Conservation (phyloP, 2,113 vertebrate genomes). For the Peromyscus maniculatus region DNA sequence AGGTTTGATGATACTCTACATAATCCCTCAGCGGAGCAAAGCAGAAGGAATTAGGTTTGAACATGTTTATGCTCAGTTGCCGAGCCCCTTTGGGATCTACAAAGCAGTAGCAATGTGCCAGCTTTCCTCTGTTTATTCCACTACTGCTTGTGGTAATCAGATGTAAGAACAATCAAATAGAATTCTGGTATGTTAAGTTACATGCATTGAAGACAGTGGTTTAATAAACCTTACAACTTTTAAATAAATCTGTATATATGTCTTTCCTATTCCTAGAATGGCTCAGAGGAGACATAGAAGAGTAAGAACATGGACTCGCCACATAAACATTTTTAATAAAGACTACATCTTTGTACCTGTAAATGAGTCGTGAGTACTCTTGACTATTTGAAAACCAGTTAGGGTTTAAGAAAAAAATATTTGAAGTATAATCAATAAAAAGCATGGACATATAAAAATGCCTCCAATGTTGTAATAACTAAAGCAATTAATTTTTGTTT, state of each 20-base stretch:
- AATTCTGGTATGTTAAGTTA: conserved; percentile 49
- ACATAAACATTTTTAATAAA: conserved; percentile 97
- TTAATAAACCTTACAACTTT: conserved; percentile 36
- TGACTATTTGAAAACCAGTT: conserved; percentile 45
- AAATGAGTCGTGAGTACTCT: conserved; percentile 96
- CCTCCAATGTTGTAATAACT: conserved; percentile 16
- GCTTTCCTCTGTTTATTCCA: conserved; percentile 30
- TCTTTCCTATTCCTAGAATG: conserved; percentile 84
- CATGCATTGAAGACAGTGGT: conserved; percentile 26
- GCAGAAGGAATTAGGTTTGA: neutral
- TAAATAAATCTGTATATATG: neutral
- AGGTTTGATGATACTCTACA: conserved; percentile 48
- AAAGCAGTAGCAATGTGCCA: neutral
- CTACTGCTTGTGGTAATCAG: conserved; percentile 33
- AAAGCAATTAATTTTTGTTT: neutral
- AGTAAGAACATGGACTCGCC: conserved; percentile 98
- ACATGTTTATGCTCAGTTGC: neutral
- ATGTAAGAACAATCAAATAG: conserved; percentile 22
- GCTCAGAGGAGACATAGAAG: conserved; percentile 94
- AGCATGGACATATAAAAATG: neutral
- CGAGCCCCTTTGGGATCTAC: neutral
- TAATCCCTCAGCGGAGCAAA: neutral
- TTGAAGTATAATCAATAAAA: neutral
- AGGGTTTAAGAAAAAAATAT: neutral
- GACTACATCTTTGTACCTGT: conserved; percentile 99